These are phyloP conservation scores for Antechinus flavipes DNA, from an alignment of 2,113 vertebrate species.

Conservation along the genomic window DNA sequence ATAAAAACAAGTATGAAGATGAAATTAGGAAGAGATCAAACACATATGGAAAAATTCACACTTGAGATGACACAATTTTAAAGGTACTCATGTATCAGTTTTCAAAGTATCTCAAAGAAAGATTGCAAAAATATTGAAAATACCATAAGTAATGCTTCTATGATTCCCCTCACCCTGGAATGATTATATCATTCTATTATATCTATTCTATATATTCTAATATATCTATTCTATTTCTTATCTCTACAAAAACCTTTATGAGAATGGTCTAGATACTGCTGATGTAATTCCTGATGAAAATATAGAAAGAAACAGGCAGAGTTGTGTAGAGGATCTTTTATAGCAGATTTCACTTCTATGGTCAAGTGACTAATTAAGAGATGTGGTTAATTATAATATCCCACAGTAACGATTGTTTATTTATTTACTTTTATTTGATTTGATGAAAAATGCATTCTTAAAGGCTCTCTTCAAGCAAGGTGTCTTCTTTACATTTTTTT, in stretches of 20 bases:
- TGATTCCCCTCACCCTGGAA: background rate
- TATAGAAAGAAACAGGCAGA: background rate
- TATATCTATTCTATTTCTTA: background rate
- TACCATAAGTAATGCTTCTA: background rate
- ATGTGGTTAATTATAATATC: background rate
- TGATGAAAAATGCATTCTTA: no score
- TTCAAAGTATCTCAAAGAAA: background rate
- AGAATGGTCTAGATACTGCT: background rate
- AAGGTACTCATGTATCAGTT: background rate
- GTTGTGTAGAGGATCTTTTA: background rate
- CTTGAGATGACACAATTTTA: background rate
- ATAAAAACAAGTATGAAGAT: background rate
- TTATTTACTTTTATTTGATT: no score
- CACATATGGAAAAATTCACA: background rate
- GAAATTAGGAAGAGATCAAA: background rate
- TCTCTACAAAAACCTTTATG: background rate
- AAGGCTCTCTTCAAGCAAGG: no score
- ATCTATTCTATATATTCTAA: no score
- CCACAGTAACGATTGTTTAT: background rate
- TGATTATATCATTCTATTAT: background rate
- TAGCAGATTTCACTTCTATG: background rate
- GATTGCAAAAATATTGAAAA: background rate
- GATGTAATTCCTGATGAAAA: background rate
- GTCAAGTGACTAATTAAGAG: background rate
- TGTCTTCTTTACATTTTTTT: no score